Percentiles rank a stretch among this genome's conserved stretches.
These are phyloP conservation scores for Hippotragus niger DNA, from an alignment of 2,113 vertebrate genomes.

Conservation along the genomic window DNA sequence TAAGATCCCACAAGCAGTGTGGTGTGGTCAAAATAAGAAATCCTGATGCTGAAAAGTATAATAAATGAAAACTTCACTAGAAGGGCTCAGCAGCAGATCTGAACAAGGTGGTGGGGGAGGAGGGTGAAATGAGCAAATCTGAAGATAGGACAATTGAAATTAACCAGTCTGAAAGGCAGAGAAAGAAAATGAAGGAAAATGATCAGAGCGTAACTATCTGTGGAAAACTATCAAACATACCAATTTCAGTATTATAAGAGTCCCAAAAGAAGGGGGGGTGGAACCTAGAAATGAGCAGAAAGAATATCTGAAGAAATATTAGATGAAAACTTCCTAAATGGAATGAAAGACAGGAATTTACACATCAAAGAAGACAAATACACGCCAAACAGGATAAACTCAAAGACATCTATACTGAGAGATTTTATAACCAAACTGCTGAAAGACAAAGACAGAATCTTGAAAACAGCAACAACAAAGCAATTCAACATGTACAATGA, in stretches of 20 bases:
- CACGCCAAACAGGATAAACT: neutral
- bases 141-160: neutral
- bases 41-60: neutral
- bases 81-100: neutral
- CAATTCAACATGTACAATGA: neutral
- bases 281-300: neutral
- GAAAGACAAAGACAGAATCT: neutral
- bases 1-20: neutral
- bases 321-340: neutral
- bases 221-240: neutral
- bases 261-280: rapidly evolving
- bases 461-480: neutral
- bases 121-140: neutral
- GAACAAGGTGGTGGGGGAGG: neutral
- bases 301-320: neutral
- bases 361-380: neutral
- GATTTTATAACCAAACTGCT: neutral
- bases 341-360: neutral
- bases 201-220: neutral
- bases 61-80: neutral
- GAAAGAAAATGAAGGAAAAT: neutral
- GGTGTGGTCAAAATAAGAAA: neutral
- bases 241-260: neutral
- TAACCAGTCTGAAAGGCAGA: neutral
- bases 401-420: neutral